Evolutionary conservation across 2,888 invertebrate species (phyloP), one percentile per base, ranked within the genome.

Genomic region (Cantharis rustica): DNA sequence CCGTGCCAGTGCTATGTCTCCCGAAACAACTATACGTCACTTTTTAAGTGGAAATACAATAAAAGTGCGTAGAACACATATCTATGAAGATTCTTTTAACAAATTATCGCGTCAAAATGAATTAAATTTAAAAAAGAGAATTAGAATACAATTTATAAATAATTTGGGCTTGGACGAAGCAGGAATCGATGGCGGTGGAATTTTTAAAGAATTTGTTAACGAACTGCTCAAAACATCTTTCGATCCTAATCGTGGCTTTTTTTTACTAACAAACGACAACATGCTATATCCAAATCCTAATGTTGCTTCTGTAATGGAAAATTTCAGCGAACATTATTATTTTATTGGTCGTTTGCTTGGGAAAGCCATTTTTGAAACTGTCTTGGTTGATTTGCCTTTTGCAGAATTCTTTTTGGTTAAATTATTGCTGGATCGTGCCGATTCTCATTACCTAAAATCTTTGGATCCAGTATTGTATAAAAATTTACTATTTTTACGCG

Each of bases 41-140:
- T 86, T 88, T 76, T 80, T 86, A 72, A 83, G 84, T 16, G 87
- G 88, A 75, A 86, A 84, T 73, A 82, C 84, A 3, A 91, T 97
- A 47, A 93, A 93, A 27, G 94, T 97, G 9, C 89, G 97, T 75
- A 90, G 99, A 74, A 95, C 95, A 81, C 97, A 97, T 89, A 90
- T 99, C n/a, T 99, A 99, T 87, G 99, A 99, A 89, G 99, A 99
- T 88, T 97, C 99, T 0, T 98, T 97, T 86, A 97, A 98, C 72
- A 97, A 97, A 87, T 90, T 99, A 4, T 95, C 97, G 1, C 61
- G 47, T 75, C 68, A 84, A 88, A 31, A 86, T 96, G 98, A 97
- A 85, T 95, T 96, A 0, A 96, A 98, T 86, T 87, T 98, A 83
- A 93, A 96, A 79, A 89, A 95, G 77, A 95, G 95, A 84, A 93